Evolutionary conservation across 2,888 invertebrate genomes (phyloP).

Genomic region (Polydrusus pterygomalis): DNA sequence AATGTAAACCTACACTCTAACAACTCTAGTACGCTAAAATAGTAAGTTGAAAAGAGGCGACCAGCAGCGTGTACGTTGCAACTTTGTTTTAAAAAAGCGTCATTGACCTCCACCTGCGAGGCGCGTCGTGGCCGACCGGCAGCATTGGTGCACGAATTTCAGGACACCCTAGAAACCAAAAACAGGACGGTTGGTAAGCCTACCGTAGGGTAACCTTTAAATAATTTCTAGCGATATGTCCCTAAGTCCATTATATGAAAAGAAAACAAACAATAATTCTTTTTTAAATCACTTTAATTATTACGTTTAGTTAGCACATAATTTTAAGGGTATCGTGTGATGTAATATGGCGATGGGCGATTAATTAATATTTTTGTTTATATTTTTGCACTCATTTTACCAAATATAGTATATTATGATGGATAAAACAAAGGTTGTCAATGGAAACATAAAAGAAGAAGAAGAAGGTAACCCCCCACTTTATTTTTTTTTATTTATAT

Average conservation of each 20-base stretch:
- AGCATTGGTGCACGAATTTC: too few species aligned
- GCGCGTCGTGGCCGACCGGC: too few species aligned
- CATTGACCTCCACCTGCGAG: too few species aligned
- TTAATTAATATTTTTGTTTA: not conserved
- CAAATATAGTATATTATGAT: not conserved
- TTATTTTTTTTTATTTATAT: not conserved
- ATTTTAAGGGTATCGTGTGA: slow-evolving; percentile 12
- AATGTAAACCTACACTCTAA: too few species aligned
- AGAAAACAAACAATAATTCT: slow-evolving; percentile 9
- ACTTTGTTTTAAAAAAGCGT: too few species aligned
- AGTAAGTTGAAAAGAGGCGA: too few species aligned
- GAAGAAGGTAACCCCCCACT: not conserved
- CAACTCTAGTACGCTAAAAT: too few species aligned
- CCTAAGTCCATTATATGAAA: slow-evolving; percentile 3
- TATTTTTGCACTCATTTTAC: not conserved
- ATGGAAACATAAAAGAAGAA: not conserved
- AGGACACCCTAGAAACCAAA: too few species aligned
- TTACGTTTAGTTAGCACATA: slow-evolving; percentile 14
- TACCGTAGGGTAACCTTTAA: too few species aligned
- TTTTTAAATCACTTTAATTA: slow-evolving; percentile 16
- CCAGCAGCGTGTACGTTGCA: too few species aligned
- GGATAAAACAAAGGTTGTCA: not conserved
- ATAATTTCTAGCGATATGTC: not conserved
- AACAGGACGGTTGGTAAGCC: too few species aligned
- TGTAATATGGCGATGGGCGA: not conserved